Base-by-base conservation (phyloP, 1,140 invertebrate genomes). In the Cotesia vestalis region DNA sequence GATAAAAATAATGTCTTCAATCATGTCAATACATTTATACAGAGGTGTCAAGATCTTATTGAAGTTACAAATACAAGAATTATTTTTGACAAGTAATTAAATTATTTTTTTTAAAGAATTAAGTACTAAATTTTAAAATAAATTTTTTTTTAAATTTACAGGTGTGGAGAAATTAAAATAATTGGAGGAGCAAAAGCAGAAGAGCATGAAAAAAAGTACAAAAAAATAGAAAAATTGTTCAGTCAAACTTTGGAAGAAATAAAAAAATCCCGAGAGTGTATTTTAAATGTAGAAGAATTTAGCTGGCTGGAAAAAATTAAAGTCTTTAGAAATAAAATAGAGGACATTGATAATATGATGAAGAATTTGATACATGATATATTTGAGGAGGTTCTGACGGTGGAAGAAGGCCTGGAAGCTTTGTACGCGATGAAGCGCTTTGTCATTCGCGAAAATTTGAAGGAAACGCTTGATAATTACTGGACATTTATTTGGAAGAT, bases 11-110 rank as follows among this genome's bases (percentile, higher is more conserved):
- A 90, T 0, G 92, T 97, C 71, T 96, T 97, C 82, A 94, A 95
- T 80, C 93, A 94, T 78, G 89, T 96, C 4, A 91, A 96, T 79
- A 93, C 94, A 0, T 97, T 96, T 80, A 90, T 95, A 38, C 92
- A 95, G 84, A 88, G 96, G 73, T 94, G 95, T 77, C 90, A 91
- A 70, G 95, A 97, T 84, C 88, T 97, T 75, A 89, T 95, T 40
- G 93, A 96, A 83, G 92, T 97, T 55, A 95, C 92, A 78, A 89
- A 93, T 69, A 88, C 90, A 38, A 92, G 93, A 88, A 90, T 91
- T 66, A 89, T 91, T 66, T 94, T 94, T 81, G 91, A 91, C 52
- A 90, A 90, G 90, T 91, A 81, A 14, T 66, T 67, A 72, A 73
- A 52, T 69, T 53, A 4, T 73, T 27, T 27, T 27, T 27, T 27